A percentile compares a stretch with the other conserved stretches of the same genome.
Conservation (phyloP, 2,113 vertebrate genomes). For the Pterocles burchelli region DNA sequence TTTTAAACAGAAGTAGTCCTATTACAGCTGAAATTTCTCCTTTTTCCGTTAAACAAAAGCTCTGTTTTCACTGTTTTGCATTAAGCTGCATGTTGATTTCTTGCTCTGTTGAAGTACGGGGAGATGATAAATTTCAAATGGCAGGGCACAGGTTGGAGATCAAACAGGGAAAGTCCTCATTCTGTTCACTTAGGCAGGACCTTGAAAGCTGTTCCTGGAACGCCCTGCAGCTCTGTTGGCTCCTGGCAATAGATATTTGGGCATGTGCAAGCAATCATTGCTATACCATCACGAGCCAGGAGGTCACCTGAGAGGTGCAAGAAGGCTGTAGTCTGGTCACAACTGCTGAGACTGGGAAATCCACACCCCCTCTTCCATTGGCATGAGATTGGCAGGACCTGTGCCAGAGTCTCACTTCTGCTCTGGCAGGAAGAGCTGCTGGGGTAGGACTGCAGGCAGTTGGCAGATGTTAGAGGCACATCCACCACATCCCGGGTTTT, state of each 20-base stretch:
- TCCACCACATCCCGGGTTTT: not conserved
- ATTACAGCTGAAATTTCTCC: not conserved
- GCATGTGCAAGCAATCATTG: not conserved
- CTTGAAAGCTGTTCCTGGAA: not conserved
- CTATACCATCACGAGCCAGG: not conserved
- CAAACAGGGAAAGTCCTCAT: not conserved
- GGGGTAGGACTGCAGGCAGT: not conserved
- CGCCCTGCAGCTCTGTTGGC: not conserved
- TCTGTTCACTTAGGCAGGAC: not conserved
- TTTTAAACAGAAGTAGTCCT: not conserved
- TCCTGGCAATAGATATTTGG: not conserved
- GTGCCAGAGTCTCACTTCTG: not conserved
- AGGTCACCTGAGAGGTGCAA: not conserved
- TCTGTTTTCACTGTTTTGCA: not conserved
- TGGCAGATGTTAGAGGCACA: not conserved
- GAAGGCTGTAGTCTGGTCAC: not conserved
- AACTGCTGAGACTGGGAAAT: not conserved
- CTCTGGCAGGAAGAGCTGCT: not conserved
- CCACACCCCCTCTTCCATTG: rapidly evolving
- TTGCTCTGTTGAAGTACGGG: not conserved
- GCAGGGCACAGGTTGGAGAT: not conserved
- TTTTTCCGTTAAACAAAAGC: not conserved
- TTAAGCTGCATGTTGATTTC: not conserved
- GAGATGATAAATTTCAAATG: not conserved
- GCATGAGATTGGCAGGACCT: not conserved